Conservation (phyloP, 2,797 vertebrate genomes). For the Mormyrops attenuatus region DNA sequence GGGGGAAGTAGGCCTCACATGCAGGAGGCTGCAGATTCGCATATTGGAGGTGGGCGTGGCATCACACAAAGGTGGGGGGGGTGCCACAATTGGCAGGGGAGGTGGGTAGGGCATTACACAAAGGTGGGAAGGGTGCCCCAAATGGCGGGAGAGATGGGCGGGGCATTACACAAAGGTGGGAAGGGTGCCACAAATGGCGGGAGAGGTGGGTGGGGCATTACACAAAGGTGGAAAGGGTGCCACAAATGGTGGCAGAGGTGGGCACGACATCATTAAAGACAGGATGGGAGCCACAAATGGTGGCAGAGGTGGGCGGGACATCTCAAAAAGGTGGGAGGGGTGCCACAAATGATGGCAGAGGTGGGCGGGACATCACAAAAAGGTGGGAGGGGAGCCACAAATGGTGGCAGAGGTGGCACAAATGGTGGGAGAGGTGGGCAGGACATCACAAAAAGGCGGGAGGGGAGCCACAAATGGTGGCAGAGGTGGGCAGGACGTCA, state of each 20-base stretch:
- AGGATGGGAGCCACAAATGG: neutral
- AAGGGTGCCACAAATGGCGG: neutral
- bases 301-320: no score
- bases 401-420: neutral
- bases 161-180: neutral
- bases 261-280: neutral
- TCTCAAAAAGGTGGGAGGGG: no score
- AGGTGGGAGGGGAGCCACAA: neutral
- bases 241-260: no score
- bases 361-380: neutral
- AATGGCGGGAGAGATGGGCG: neutral
- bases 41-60: constrained; percentile 10
- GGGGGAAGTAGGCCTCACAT: neutral
- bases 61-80: neutral
- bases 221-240: no score
- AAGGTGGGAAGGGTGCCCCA: neutral
- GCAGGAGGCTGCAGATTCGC: neutral
- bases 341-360: no score
- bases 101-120: neutral
- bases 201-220: no score
- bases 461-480: neutral
- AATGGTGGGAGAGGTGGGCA: neutral
- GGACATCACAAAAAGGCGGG: constrained; percentile 1
- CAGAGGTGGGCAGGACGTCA: neutral
- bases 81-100: neutral